Conservation (phyloP, 92 coral and sea anemone species). For the Palythoa caribaeorum region DNA sequence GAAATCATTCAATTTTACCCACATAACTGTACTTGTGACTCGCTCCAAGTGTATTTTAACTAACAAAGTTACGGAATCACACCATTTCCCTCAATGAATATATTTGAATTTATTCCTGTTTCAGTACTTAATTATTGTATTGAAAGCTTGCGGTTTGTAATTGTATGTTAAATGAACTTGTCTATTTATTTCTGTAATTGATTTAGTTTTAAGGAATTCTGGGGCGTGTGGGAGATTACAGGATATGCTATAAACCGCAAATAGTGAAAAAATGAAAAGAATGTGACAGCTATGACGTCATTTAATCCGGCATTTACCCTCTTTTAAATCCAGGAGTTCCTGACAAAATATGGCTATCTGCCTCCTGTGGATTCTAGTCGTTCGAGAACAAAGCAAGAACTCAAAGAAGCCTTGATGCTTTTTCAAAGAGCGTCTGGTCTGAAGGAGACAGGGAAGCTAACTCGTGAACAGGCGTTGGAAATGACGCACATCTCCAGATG, state of each 20-base stretch:
- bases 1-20: not conserved
- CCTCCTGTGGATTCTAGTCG: slow-evolving; percentile 52
- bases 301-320: not conserved
- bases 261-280: not conserved
- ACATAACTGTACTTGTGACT: not conserved
- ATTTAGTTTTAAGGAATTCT: not conserved
- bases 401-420: slow-evolving; percentile 62
- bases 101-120: too few relatives aligned
- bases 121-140: too few relatives aligned
- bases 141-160: too few relatives aligned
- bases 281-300: not conserved
- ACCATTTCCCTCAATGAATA: too few relatives aligned
- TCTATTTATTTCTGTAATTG: too few relatives aligned
- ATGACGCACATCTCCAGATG: slow-evolving; percentile 61
- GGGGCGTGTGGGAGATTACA: not conserved
- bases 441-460: slow-evolving; percentile 60
- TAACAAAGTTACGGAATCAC: not conserved
- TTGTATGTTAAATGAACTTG: too few relatives aligned
- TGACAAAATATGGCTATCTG: slow-evolving; percentile 64
- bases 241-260: not conserved
- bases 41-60: not conserved
- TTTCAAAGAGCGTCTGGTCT: slow-evolving; percentile 71
- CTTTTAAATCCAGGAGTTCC: slow-evolving; percentile 51
- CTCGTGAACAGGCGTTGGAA: slow-evolving; percentile 38
- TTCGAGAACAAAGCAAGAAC: slow-evolving; percentile 42